These are phyloP conservation scores for Dunckerocampus dactyliophorus DNA, from an alignment of 2,113 vertebrate species.

Conservation along the genomic window DNA sequence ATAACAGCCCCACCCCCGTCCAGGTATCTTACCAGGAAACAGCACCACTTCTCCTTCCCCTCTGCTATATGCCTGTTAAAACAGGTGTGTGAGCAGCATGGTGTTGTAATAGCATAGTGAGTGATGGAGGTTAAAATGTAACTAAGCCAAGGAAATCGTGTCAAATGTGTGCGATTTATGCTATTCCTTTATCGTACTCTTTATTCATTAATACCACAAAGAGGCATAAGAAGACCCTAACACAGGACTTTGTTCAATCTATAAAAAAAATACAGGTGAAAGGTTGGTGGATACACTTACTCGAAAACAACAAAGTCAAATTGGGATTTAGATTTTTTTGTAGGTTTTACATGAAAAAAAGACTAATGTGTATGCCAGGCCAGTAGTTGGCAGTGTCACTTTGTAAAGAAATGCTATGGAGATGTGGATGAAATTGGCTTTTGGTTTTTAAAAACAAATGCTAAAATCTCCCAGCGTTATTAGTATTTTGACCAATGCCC, in stretches of 20 bases:
- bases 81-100: conserved; percentile 1
- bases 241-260: conserved; percentile 1
- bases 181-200: background rate
- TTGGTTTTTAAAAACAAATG: background rate
- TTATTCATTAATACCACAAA: conserved; percentile 7
- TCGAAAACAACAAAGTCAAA: too few relatives aligned
- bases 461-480: background rate
- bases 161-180: background rate
- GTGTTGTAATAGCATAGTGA: too few relatives aligned
- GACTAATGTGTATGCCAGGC: background rate
- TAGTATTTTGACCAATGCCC: too few relatives aligned
- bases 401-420: background rate
- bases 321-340: too few relatives aligned
- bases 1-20: conserved; percentile 31
- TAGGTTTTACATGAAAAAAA: background rate
- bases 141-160: background rate
- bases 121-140: background rate
- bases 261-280: conserved; percentile 10
- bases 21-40: conserved; percentile 42
- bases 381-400: background rate
- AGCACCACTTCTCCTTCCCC: conserved; percentile 20
- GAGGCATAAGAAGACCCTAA: background rate
- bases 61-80: conserved; percentile 14
- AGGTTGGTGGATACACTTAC: background rate
- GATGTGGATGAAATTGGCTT: too few relatives aligned